These are phyloP conservation scores for Drosophila parabipectinata DNA, from an alignment of 1,140 invertebrate species.

Conservation along the genomic window DNA sequence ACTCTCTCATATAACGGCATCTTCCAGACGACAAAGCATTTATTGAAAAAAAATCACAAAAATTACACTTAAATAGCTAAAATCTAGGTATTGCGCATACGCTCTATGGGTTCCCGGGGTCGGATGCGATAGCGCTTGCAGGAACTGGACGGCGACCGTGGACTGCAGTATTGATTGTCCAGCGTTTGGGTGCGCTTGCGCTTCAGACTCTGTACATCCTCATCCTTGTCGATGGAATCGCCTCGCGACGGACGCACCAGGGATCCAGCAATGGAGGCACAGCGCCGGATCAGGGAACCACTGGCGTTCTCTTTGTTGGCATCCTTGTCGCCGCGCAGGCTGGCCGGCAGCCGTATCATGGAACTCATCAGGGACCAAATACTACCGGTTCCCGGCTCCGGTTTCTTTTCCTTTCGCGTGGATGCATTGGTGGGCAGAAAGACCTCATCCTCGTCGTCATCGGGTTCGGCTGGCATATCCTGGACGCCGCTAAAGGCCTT, in stretches of 20 bases:
- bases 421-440: conserved; percentile 61
- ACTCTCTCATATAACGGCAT: neutral
- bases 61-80: neutral
- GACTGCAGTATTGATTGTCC: conserved; percentile 54
- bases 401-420: conserved; percentile 58
- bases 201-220: conserved; percentile 58
- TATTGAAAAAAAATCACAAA: neutral
- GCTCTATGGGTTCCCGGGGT: conserved; percentile 69
- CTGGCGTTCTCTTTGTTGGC: conserved; percentile 42
- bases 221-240: conserved; percentile 18
- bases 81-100: conserved; percentile 54
- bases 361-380: conserved; percentile 74
- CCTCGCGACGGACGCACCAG: conserved; percentile 57
- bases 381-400: conserved; percentile 41
- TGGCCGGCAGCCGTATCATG: conserved; percentile 67
- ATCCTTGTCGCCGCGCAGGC: conserved; percentile 13
- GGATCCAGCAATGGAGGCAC: conserved; percentile 77
- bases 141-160: conserved; percentile 52
- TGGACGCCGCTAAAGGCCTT: conserved; percentile 54
- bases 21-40: neutral
- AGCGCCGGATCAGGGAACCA: conserved; percentile 67
- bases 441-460: conserved; percentile 61
- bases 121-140: conserved; percentile 79
- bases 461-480: conserved; percentile 20
- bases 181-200: conserved; percentile 75